Percentiles rank a stretch among this genome's conserved stretches.
Evolutionary conservation across 2,797 vertebrate genomes (phyloP).

Genomic region (Coreius guichenoti): DNA sequence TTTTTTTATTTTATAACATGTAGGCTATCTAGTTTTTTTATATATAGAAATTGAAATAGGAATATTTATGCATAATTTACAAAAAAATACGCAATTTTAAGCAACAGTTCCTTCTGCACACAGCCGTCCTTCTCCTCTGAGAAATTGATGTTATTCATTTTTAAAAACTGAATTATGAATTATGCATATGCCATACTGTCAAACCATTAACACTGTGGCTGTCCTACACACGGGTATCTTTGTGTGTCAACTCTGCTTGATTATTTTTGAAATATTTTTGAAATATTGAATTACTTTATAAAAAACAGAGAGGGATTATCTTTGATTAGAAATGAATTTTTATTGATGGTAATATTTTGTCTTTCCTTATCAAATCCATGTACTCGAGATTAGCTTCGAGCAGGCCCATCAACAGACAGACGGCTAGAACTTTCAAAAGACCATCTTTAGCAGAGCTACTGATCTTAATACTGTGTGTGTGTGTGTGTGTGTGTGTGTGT

Average conservation of each 20-base stretch:
- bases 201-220: slow-evolving; percentile 71
- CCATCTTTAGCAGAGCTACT: slow-evolving; percentile 59
- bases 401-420: slow-evolving; percentile 43
- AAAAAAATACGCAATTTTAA: slow-evolving; percentile 25
- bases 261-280: slow-evolving; percentile 43
- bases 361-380: slow-evolving; percentile 2
- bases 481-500: slow-evolving; percentile 40
- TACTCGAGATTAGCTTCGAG: background rate
- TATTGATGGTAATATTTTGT: background rate
- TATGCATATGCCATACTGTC: slow-evolving; percentile 76
- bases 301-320: background rate
- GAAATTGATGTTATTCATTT: slow-evolving; percentile 79
- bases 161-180: slow-evolving; percentile 77
- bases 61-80: slow-evolving; percentile 22
- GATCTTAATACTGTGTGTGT: slow-evolving; percentile 48
- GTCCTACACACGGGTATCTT: slow-evolving; percentile 74
- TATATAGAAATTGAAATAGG: background rate
- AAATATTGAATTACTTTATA: slow-evolving; percentile 16
- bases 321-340: background rate
- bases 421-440: slow-evolving; percentile 57
- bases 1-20: background rate
- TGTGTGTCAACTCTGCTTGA: slow-evolving; percentile 62
- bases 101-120: slow-evolving; percentile 71
- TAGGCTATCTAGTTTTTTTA: background rate
- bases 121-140: slow-evolving; percentile 73